phyloP scores from a whole-genome alignment of 2,113 vertebrate genomes.

The Sialia sialis region DNA sequence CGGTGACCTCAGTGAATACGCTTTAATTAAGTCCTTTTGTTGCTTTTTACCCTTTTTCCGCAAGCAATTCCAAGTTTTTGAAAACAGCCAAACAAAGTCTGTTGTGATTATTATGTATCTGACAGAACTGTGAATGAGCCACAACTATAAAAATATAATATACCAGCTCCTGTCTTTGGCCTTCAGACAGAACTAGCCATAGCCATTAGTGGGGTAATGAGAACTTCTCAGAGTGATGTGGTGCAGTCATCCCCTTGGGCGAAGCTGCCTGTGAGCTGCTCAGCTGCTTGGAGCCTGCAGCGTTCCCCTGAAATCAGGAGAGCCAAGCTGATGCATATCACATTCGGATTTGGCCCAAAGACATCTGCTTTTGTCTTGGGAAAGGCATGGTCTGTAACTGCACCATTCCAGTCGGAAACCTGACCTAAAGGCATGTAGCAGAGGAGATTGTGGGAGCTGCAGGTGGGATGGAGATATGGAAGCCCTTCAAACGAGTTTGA shows the following conservation, averaged over 20 bases:
- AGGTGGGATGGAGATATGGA: background rate
- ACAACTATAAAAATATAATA: slow-evolving; percentile 21
- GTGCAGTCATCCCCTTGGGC: background rate
- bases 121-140: slow-evolving; percentile 50
- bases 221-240: background rate
- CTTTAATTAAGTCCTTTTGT: slow-evolving; percentile 64
- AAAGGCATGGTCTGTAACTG: background rate
- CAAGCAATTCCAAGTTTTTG: slow-evolving; percentile 34
- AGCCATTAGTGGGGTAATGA: background rate
- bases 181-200: background rate
- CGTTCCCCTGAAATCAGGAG: background rate
- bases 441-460: background rate
- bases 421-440: background rate
- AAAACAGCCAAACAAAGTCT: slow-evolving; percentile 35
- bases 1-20: slow-evolving; percentile 16
- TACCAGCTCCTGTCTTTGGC: slow-evolving; percentile 10
- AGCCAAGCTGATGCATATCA: background rate
- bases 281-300: background rate
- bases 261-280: background rate
- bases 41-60: slow-evolving; percentile 13
- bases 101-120: slow-evolving; percentile 14
- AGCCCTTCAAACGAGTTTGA: background rate
- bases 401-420: background rate
- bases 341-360: background rate
- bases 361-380: background rate